Conservation (phyloP, 2,113 vertebrate species). For the Ammodytes marinus region DNA sequence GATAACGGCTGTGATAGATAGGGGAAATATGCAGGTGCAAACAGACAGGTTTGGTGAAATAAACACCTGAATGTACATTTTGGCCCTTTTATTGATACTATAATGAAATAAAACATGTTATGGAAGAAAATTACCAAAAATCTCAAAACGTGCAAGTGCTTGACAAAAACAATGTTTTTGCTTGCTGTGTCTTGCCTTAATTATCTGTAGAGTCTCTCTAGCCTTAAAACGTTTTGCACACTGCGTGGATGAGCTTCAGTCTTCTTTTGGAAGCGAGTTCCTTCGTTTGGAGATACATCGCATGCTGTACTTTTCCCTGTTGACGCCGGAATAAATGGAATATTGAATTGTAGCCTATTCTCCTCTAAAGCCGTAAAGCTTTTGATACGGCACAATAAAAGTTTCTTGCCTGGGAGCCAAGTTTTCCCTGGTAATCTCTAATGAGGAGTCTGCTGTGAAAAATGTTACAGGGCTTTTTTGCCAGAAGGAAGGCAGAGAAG, state of each 20-base stretch:
- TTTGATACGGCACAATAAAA: constrained; percentile 44
- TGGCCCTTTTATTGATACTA: too few species aligned
- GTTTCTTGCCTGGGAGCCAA: constrained; percentile 43
- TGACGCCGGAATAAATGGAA: constrained; percentile 35
- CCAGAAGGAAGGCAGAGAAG: constrained; percentile 6
- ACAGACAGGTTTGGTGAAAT: too few species aligned
- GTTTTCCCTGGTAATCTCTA: constrained; percentile 39
- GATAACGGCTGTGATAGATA: too few species aligned
- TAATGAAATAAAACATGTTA: too few species aligned
- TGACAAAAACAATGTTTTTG: too few species aligned
- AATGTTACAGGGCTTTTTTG: constrained; percentile 46
- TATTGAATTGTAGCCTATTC: constrained; percentile 27
- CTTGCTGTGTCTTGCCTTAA: background rate
- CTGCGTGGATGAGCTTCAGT: background rate
- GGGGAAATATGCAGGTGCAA: too few species aligned
- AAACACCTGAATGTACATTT: too few species aligned
- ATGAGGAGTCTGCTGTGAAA: constrained; percentile 54
- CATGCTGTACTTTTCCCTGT: background rate
- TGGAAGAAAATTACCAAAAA: too few species aligned
- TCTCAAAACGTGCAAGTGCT: too few species aligned
- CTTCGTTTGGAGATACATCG: constrained; percentile 11
- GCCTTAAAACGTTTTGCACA: background rate
- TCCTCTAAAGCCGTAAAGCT: constrained; percentile 20
- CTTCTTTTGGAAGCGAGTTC: background rate
- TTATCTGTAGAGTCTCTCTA: background rate